These are phyloP conservation scores for Falco novaeseelandiae DNA, from an alignment of 2,797 vertebrate genomes.

Conservation along the genomic window DNA sequence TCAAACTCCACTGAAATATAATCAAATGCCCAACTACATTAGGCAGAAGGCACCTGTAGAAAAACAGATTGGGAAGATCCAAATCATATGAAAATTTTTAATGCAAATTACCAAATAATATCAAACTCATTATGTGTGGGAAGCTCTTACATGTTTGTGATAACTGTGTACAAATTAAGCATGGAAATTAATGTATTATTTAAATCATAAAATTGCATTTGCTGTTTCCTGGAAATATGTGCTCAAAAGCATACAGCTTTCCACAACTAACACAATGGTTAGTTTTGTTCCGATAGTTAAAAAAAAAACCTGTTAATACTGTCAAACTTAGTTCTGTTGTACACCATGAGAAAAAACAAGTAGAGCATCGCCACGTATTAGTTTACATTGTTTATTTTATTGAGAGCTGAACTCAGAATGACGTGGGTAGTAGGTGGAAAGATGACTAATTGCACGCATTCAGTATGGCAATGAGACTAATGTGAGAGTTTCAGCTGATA, in stretches of 20 bases:
- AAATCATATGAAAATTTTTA: neutral
- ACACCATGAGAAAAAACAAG: neutral
- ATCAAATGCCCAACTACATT: neutral
- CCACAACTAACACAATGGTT: neutral
- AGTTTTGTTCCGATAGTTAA: neutral
- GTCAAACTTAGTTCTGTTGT: neutral
- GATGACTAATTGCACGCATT: neutral
- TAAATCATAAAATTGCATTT: neutral
- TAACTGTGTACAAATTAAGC: neutral
- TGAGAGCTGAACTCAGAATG: neutral
- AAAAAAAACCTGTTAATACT: rapidly evolving
- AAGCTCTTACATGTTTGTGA: neutral
- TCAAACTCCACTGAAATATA: neutral
- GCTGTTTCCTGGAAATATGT: neutral
- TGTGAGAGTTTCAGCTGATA: neutral
- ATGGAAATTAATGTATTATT: neutral
- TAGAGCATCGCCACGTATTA: neutral
- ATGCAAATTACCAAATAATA: neutral
- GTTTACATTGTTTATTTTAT: neutral
- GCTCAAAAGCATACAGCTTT: neutral
- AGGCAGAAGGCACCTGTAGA: neutral
- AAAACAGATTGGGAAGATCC: neutral
- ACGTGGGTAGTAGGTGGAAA: neutral
- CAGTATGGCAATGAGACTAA: neutral
- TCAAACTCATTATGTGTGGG: neutral